Base-by-base conservation (phyloP, 2,113 vertebrate genomes). In the Triplophysa rosa region DNA sequence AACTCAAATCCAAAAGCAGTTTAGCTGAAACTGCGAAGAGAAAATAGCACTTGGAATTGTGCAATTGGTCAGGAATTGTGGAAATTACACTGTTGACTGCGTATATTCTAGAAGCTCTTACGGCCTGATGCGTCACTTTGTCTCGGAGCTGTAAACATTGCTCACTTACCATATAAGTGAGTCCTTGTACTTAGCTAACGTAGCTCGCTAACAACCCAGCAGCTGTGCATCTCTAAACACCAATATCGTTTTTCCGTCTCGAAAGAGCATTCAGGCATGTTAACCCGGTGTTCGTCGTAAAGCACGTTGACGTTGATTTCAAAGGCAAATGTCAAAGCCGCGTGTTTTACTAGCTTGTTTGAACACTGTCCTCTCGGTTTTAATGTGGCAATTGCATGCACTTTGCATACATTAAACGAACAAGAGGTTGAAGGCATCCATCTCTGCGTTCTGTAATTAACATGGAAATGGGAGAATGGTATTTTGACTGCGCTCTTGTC, bases 391-490 rank as follows among this genome's bases (percentile, higher is more conserved):
- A 71, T 84, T 58, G 62, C 77, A 77, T 71, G 73, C 65, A 67
- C 69, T 87, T 79, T 85, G 83, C 81, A 84, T 89, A 87, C 83
- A 85, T 84, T 85, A 79, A 81, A 82, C 61, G 72, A 84, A 78
- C 87, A 86, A 81, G 88, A 83, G 87, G 86, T 87, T 86, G 84
- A 88, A 83, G 61, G 80, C 91, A 92, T 92, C 90, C 87, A 91
- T 92, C 90, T 90, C 83, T 19, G 12, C 2, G 23, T 84, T 84
- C 85, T 72, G 84, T 88, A 89, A 92, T 92, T 89, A 90, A 92
- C 89, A 92, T 91, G 90, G 91, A 92, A 92, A 93, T 92, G 91
- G 88, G 86, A 75, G 85, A 84, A 78, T 84, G 85, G 82, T 87
- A 88, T 88, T 90, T 82, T 86, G 87, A 82, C 84, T 79, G 59